Conservation (phyloP, 2,888 invertebrate species). For the Thereva unica region DNA sequence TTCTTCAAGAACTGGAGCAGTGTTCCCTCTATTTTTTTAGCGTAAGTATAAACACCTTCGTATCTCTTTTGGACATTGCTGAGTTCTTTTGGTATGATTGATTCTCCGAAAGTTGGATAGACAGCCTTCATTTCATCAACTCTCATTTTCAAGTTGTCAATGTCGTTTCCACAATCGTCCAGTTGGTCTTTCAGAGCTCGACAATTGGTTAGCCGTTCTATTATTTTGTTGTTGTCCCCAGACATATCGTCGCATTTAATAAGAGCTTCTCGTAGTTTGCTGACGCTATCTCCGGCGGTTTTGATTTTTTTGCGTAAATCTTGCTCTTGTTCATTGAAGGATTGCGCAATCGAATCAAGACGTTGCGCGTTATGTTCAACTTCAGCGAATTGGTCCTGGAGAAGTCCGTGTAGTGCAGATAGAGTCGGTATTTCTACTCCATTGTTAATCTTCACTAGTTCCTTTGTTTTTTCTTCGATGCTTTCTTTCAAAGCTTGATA, state of each 20-base stretch:
- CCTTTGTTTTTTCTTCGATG: constrained; percentile 77
- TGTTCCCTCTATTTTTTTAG: constrained; percentile 79
- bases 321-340: constrained; percentile 75
- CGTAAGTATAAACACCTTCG: constrained; percentile 76
- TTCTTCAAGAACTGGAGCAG: constrained; percentile 83
- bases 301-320: constrained; percentile 74
- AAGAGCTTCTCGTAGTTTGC: constrained; percentile 78
- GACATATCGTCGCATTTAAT: constrained; percentile 88
- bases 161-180: constrained; percentile 67
- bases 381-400: constrained; percentile 77
- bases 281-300: constrained; percentile 69
- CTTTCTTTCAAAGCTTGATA: constrained; percentile 76
- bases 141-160: constrained; percentile 70
- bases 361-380: constrained; percentile 74
- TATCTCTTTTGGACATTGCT: constrained; percentile 82
- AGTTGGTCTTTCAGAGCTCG: constrained; percentile 73
- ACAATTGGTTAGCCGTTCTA: constrained; percentile 76
- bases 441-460: constrained; percentile 76
- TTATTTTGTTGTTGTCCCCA: constrained; percentile 82
- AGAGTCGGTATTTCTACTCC: constrained; percentile 72
- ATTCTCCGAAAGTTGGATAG: constrained; percentile 79
- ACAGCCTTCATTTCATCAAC: constrained; percentile 72
- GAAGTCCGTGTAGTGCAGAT: constrained; percentile 65
- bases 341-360: constrained; percentile 72
- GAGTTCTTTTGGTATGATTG: constrained; percentile 78